These are phyloP conservation scores for Philaenus spumarius DNA, from an alignment of 1,140 invertebrate genomes.

Conservation along the genomic window DNA sequence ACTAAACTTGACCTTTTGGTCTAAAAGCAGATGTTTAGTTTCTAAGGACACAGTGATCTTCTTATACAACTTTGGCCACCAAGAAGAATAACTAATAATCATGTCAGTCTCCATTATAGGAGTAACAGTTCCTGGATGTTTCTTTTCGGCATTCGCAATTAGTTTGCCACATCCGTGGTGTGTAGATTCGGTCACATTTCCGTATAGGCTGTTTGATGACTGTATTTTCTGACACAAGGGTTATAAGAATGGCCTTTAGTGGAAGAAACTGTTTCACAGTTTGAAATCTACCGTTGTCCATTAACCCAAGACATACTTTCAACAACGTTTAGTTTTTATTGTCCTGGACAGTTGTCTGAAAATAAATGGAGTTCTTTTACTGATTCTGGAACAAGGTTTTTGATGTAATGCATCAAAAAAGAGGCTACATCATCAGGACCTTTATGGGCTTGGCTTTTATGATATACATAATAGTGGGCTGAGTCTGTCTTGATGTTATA, in stretches of 20 bases:
- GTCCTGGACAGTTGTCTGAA: slow-evolving; percentile 30
- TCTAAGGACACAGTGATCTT: neutral
- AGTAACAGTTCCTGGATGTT: too few species aligned
- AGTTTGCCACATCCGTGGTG: slow-evolving; percentile 14
- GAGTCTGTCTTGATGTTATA: slow-evolving; percentile 30
- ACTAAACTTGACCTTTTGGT: neutral
- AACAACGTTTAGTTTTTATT: slow-evolving; percentile 28
- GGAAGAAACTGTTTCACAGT: slow-evolving; percentile 33
- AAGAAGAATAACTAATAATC: neutral
- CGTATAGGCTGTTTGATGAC: slow-evolving; percentile 28
- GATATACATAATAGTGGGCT: slow-evolving; percentile 29
- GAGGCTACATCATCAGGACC: slow-evolving; percentile 31
- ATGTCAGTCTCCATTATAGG: neutral
- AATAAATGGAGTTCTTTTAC: slow-evolving; percentile 31
- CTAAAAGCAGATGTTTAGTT: neutral
- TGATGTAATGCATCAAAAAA: slow-evolving; percentile 29
- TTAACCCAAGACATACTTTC: slow-evolving; percentile 27
- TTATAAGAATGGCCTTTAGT: slow-evolving; percentile 35
- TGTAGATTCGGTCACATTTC: slow-evolving; percentile 26
- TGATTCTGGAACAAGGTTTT: slow-evolving; percentile 22
- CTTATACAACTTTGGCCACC: neutral
- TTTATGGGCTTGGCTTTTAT: slow-evolving; percentile 29
- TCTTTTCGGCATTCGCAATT: neutral
- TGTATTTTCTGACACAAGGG: slow-evolving; percentile 34
- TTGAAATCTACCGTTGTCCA: slow-evolving; percentile 22